Evolutionary conservation across 2,797 vertebrate genomes (phyloP).

Genomic region (Lithobates pipiens): DNA sequence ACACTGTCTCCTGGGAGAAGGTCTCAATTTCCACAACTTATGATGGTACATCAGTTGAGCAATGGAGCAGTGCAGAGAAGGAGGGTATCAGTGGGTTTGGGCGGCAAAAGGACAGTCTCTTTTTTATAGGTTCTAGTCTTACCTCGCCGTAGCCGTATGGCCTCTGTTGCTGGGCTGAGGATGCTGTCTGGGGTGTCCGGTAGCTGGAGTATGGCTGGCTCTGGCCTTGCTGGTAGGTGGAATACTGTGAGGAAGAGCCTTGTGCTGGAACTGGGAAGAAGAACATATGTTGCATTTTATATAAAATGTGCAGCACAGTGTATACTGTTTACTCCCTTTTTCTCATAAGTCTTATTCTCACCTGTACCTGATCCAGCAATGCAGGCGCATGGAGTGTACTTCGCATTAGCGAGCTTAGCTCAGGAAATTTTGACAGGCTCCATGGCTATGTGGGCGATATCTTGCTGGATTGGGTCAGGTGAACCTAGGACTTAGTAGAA

Average conservation of each 20-base stretch:
- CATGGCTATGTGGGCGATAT: too few relatives aligned
- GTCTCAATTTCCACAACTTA: too few relatives aligned
- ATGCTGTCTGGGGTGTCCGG: constrained; percentile 86
- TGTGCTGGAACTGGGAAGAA: constrained; percentile 79
- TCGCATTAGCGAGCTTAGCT: too few relatives aligned
- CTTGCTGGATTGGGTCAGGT: too few relatives aligned
- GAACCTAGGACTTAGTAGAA: too few relatives aligned
- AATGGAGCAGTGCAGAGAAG: background rate
- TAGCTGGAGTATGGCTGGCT: constrained; percentile 92
- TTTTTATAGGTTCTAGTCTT: constrained; percentile 33
- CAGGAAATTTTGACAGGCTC: too few relatives aligned
- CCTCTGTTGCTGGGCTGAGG: constrained; percentile 87
- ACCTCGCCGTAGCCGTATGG: constrained; percentile 94
- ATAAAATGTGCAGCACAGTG: background rate
- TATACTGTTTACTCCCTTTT: background rate
- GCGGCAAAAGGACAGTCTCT: too few relatives aligned
- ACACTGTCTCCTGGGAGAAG: too few relatives aligned
- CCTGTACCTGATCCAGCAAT: background rate
- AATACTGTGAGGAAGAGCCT: constrained; percentile 88
- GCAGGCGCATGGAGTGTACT: too few relatives aligned
- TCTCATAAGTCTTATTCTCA: background rate
- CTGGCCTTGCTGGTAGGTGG: constrained; percentile 93
- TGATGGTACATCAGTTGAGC: background rate
- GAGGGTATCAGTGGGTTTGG: background rate
- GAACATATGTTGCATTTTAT: background rate